Base-by-base conservation (phyloP, 2,113 vertebrate species). In the Alligator mississippiensis region DNA sequence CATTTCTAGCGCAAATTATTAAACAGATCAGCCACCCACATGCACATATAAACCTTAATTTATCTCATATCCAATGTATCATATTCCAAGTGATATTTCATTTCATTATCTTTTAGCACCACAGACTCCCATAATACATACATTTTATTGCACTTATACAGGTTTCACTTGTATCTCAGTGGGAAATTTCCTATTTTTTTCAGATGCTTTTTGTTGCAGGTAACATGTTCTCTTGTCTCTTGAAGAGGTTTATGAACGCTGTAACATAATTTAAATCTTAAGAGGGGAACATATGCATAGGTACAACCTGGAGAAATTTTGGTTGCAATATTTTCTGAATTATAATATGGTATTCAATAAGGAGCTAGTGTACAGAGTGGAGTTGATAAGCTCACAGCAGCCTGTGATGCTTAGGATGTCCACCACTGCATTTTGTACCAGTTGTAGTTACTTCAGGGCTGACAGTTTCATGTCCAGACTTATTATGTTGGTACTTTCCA, bases 1-100 rank as follows among this genome's bases (percentile, higher is more conserved):
- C 27, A 17, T 88, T 24, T 86, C 24, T 27, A 62, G 60, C 24
- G 85, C 14, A 81, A 89, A 80, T 92, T 64, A 38, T 60, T 88
- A 81, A 77, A 58, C 70, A 95, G 83, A 86, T 93, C 89, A 92
- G 78, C 78, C 80, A 88, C 83, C 78, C 47, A 77, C 1, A 1
- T 88, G 9, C 72, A 90, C 84, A 24, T 75, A 63, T n/a, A 72
- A 88, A 34, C 83, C 58, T 90, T 92, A 84, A 93, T 93, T 92
- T 94, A 54, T 66, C 85, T 84, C 54, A 38, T 92, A 93, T 4
- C 47, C 57, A 80, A 24, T 80, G 62, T 86, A 30, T 91, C 27
- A 61, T 90, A 77, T 90, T 90, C 88, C 77, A 76, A 88, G 54
- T 2, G 3, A 1, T 84, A 60, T 82, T 92, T 93, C 6, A 54